These are phyloP conservation scores for Dipodomys merriami DNA, from an alignment of 2,113 vertebrate species.

Conservation along the genomic window DNA sequence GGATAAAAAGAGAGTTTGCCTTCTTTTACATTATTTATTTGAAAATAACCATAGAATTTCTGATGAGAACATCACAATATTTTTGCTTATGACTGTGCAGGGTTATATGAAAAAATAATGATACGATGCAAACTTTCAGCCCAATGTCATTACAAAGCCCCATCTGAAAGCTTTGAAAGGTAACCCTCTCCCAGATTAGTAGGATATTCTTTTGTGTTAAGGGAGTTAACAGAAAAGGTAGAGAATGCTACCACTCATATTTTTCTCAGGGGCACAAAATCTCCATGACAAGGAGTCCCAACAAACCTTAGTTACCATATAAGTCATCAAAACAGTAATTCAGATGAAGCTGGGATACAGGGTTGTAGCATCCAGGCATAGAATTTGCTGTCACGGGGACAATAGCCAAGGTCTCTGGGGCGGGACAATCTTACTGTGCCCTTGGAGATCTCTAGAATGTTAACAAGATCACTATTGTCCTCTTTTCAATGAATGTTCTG, in stretches of 20 bases:
- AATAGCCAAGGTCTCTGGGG: constrained; percentile 68
- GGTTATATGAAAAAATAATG: constrained; percentile 61
- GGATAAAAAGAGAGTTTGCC: constrained; percentile 65
- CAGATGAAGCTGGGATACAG: not conserved
- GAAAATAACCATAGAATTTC: constrained; percentile 68
- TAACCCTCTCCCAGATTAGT: not conserved
- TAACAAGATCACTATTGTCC: constrained; percentile 75
- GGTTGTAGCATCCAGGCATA: not conserved
- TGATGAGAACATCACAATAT: constrained; percentile 63
- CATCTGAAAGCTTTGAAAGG: constrained; percentile 5
- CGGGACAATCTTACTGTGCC: constrained; percentile 61
- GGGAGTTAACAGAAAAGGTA: constrained; percentile 44
- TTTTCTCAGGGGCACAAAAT: constrained; percentile 72
- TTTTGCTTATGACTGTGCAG: constrained; percentile 53
- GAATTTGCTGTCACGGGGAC: constrained; percentile 70
- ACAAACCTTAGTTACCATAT: not conserved
- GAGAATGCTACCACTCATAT: constrained; percentile 62
- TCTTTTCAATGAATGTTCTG: constrained; percentile 63
- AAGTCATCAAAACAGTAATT: constrained; percentile 53
- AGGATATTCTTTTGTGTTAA: constrained; percentile 27
- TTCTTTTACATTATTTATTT: constrained; percentile 75
- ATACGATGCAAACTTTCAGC: not conserved
- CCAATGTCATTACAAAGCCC: not conserved
- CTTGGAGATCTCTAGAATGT: constrained; percentile 76
- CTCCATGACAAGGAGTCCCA: constrained; percentile 60